Evolutionary conservation across 2,888 invertebrate genomes (phyloP).

Genomic region (Acanthosepion pharaonis): DNA sequence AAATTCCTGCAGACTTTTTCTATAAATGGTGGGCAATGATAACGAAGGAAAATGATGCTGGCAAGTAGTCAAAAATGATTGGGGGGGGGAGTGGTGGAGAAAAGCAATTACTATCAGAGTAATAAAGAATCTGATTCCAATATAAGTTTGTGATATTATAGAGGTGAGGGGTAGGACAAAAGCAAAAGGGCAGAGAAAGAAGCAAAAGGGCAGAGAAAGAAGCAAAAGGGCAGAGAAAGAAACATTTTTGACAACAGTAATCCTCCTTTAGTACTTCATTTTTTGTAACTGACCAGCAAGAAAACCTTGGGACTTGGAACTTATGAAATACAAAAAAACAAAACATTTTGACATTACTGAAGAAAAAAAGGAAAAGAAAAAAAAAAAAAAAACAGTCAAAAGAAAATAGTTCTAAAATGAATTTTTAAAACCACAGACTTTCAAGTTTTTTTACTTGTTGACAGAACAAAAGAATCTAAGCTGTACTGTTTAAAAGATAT

Average conservation of each 20-base stretch:
- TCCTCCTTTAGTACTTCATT: background rate
- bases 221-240: background rate
- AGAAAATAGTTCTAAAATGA: background rate
- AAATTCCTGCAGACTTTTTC: background rate
- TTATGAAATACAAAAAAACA: background rate
- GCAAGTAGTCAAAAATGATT: background rate
- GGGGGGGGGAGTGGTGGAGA: background rate
- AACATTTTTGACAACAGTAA: background rate
- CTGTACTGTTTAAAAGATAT: background rate
- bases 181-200: background rate
- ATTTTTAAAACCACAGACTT: background rate
- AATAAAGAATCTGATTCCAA: background rate
- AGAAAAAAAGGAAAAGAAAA: too few relatives aligned
- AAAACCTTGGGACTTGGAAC: background rate
- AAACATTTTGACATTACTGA: background rate
- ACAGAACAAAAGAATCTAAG: background rate
- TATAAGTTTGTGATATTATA: background rate
- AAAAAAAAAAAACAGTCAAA: background rate
- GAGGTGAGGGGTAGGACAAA: background rate
- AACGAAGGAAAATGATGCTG: background rate
- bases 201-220: background rate
- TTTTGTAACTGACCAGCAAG: background rate
- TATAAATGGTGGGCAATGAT: slow-evolving; percentile 11
- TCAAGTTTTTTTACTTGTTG: background rate
- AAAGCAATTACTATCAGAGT: background rate